Percentiles rank a stretch among this genome's conserved stretches.
These are phyloP conservation scores for Leptinotarsa peninsularis DNA, from an alignment of 2,888 invertebrate genomes.

Conservation along the genomic window DNA sequence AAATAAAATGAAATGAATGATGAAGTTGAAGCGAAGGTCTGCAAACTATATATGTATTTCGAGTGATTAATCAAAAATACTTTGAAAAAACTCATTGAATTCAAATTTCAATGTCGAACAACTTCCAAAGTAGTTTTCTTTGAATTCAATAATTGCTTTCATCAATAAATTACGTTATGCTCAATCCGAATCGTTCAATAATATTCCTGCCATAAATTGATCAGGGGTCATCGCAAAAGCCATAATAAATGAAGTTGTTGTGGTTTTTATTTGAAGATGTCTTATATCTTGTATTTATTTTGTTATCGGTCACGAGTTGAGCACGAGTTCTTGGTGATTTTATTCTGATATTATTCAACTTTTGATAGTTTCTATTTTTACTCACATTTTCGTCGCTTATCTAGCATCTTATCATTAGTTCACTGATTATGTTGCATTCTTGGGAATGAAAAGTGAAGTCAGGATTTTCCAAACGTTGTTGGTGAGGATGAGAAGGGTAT, in stretches of 20 bases:
- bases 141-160: not conserved
- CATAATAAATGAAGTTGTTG: slow-evolving; percentile 7
- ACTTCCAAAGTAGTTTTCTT: no score
- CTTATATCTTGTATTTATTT: slow-evolving; percentile 1
- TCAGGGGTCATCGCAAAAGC: slow-evolving; percentile 5
- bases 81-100: no score
- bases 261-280: slow-evolving; percentile 10
- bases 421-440: not conserved
- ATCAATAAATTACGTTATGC: not conserved
- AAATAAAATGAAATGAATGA: no score
- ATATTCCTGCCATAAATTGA: not conserved
- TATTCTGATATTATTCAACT: not conserved
- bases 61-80: no score
- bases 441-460: not conserved
- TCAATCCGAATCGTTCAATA: not conserved
- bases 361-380: not conserved
- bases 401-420: not conserved
- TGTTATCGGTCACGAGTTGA: not conserved
- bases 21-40: no score
- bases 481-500: no score
- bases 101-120: no score
- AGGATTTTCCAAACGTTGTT: not conserved
- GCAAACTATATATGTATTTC: no score
- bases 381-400: not conserved
- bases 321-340: not conserved